A percentile compares a stretch with the other conserved stretches of the same genome.
phyloP scores from a whole-genome alignment of 1,140 invertebrate species.

The Nephila pilipes region DNA sequence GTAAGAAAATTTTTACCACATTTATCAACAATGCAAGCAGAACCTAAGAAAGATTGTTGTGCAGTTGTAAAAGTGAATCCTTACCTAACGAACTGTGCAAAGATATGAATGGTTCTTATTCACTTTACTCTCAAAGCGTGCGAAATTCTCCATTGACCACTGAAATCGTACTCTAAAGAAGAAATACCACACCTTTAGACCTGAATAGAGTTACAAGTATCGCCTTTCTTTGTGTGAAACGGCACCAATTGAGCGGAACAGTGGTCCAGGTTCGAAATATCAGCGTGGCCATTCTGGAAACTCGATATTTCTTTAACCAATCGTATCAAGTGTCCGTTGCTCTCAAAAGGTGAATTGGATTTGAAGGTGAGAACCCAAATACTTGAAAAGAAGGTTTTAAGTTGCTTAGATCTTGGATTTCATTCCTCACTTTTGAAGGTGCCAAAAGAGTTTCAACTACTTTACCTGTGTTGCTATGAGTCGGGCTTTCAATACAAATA shows the following conservation, averaged over 20 bases:
- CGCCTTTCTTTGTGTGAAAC: constrained; percentile 9
- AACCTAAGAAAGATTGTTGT: neutral
- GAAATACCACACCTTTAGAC: neutral
- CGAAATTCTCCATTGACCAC: neutral
- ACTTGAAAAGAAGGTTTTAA: neutral
- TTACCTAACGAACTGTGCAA: neutral
- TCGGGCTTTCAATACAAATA: too few relatives aligned
- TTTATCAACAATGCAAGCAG: neutral
- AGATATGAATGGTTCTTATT: neutral
- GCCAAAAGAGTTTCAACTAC: too few relatives aligned
- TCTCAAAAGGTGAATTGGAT: constrained; percentile 7
- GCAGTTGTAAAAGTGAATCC: neutral
- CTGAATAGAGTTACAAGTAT: neutral
- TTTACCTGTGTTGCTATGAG: too few relatives aligned
- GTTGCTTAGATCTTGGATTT: too few relatives aligned
- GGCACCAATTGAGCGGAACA: constrained; percentile 22
- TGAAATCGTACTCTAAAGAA: neutral
- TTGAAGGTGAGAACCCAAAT: constrained; percentile 44
- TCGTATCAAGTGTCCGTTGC: neutral
- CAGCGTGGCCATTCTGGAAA: neutral
- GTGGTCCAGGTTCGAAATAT: neutral
- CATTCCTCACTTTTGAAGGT: too few relatives aligned
- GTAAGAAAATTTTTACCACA: neutral
- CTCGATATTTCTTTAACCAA: neutral
- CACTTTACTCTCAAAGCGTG: neutral